These are phyloP conservation scores for Anguilla megastoma DNA, from an alignment of 2,797 vertebrate species.

Conservation along the genomic window DNA sequence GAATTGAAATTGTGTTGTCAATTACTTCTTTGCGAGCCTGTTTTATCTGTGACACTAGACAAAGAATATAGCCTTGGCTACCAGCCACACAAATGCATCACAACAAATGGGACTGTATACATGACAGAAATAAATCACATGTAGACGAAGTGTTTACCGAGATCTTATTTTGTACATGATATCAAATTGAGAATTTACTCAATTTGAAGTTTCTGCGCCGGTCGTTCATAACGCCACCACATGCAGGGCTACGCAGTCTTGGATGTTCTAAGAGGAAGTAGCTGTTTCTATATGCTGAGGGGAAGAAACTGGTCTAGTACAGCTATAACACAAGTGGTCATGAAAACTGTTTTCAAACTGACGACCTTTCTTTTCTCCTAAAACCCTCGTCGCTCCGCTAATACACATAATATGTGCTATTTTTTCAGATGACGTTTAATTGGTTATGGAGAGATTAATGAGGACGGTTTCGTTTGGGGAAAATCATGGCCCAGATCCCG, in stretches of 20 bases:
- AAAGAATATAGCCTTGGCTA: neutral
- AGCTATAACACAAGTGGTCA: neutral
- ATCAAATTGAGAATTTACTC: neutral
- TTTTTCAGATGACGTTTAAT: neutral
- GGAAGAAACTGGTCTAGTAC: neutral
- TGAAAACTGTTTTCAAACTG: neutral
- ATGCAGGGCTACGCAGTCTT: neutral
- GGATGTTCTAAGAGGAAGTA: neutral
- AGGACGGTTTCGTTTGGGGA: neutral
- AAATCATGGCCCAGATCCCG: neutral
- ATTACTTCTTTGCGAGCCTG: neutral
- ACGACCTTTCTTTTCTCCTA: neutral
- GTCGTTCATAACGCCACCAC: neutral
- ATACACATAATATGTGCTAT: neutral
- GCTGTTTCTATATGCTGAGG: neutral
- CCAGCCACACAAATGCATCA: neutral
- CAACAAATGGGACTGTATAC: neutral
- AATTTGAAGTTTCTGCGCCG: neutral
- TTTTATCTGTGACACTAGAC: neutral
- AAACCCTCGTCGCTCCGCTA: neutral
- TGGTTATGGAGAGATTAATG: neutral
- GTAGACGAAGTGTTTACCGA: neutral
- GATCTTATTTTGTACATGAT: neutral
- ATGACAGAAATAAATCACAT: neutral
- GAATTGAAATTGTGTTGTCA: neutral